Conservation (phyloP, 2,113 vertebrate species). For the Oncorhynchus gorbuscha region DNA sequence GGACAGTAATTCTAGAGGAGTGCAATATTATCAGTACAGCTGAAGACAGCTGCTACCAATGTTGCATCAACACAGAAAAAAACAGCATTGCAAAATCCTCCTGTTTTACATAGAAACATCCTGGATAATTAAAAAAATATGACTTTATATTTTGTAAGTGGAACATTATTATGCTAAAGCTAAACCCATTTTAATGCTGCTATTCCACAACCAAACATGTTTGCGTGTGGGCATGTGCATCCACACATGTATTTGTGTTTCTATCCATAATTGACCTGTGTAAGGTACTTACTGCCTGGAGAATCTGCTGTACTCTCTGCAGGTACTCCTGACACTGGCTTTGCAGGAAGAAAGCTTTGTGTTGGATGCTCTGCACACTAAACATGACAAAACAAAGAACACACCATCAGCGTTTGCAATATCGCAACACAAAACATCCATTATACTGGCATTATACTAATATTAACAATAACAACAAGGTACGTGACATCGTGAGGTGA, state of each 20-base stretch:
- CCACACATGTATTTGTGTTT: background rate
- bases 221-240: background rate
- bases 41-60: too few species aligned
- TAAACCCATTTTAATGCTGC: background rate
- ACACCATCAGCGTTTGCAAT: background rate
- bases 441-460: background rate
- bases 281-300: conserved; percentile 55
- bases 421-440: background rate
- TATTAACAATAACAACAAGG: background rate
- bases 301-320: conserved; percentile 39
- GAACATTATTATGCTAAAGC: too few species aligned
- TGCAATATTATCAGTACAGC: too few species aligned
- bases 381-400: background rate
- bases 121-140: too few species aligned
- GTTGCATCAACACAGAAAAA: too few species aligned
- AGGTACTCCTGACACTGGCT: conserved; percentile 43
- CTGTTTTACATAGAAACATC: too few species aligned
- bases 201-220: background rate
- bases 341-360: conserved; percentile 19
- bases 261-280: background rate
- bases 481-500: background rate
- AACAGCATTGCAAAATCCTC: too few species aligned
- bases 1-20: too few species aligned
- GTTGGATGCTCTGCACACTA: conserved; percentile 42
- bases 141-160: too few species aligned